Conservation (phyloP, 2,888 invertebrate species). For the Erannis defoliaria region DNA sequence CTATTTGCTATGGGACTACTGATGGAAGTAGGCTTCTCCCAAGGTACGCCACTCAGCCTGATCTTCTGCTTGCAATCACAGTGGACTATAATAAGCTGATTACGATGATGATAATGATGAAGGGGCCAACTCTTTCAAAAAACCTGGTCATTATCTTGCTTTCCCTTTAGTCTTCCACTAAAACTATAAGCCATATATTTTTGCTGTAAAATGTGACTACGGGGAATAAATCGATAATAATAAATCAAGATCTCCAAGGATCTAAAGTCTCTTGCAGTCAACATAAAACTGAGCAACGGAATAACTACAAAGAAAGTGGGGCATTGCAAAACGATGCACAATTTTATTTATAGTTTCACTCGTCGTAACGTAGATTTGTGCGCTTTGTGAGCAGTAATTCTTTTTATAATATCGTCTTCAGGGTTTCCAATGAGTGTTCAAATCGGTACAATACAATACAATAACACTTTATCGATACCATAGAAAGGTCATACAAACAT, state of each 20-base stretch:
- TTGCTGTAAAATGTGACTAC: not conserved
- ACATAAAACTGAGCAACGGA: slow-evolving; percentile 8
- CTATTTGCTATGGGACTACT: too few species aligned
- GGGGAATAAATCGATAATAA: slow-evolving; percentile 13
- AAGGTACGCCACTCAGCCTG: too few species aligned
- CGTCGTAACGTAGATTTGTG: not conserved
- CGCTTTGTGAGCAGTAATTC: not conserved
- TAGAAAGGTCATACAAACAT: too few species aligned
- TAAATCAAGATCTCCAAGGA: slow-evolving; percentile 15
- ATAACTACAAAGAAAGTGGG: slow-evolving; percentile 5
- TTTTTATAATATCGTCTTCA: not conserved
- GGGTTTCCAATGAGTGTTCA: too few species aligned
- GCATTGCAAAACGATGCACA: slow-evolving; percentile 11
- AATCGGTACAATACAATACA: too few species aligned
- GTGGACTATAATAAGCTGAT: too few species aligned
- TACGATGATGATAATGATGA: too few species aligned
- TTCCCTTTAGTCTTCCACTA: not conserved
- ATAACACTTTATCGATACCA: too few species aligned
- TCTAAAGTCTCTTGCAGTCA: slow-evolving; percentile 9
- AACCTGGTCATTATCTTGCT: not conserved
- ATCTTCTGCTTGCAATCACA: too few species aligned
- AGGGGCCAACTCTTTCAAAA: too few species aligned
- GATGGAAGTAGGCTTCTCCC: too few species aligned
- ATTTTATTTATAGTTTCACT: slow-evolving; percentile 9
- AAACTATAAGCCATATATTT: slow-evolving; percentile 5